Evolutionary conservation across 2,797 vertebrate genomes (phyloP).

Genomic region (Hybognathus amarus): DNA sequence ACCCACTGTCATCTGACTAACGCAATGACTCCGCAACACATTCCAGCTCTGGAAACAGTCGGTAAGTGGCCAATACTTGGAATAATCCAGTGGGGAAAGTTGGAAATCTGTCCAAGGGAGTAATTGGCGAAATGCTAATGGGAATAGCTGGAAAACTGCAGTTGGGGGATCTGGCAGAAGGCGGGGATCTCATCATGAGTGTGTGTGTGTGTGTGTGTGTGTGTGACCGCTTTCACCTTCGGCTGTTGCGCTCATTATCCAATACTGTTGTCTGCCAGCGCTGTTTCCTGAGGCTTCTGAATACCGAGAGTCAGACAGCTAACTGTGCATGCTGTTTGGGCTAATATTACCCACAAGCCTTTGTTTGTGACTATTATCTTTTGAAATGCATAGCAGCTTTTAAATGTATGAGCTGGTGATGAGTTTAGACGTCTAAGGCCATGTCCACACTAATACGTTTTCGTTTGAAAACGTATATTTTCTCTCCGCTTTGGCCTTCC

Average conservation of each 20-base stretch:
- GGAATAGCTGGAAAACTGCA: not conserved
- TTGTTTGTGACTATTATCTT: not conserved
- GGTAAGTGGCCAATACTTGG: not conserved
- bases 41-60: constrained; percentile 13
- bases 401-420: not conserved
- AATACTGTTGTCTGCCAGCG: constrained; percentile 4
- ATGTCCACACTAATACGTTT: too few relatives aligned
- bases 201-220: not conserved
- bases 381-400: not conserved
- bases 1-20: constrained; percentile 43
- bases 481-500: too few relatives aligned
- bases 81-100: constrained; percentile 17
- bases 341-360: constrained; percentile 15
- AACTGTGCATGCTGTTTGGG: not conserved
- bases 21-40: constrained; percentile 33
- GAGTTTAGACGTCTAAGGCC: not conserved
- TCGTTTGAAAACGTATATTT: too few relatives aligned
- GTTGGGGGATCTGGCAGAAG: constrained; percentile 21
- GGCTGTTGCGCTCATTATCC: constrained; percentile 23
- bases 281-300: not conserved
- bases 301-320: not conserved
- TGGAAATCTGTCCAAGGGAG: not conserved
- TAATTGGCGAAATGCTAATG: constrained; percentile 15
- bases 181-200: not conserved
- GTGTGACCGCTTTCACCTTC: constrained; percentile 14